Conservation (phyloP, 1,140 invertebrate species). For the Bombus picipes region DNA sequence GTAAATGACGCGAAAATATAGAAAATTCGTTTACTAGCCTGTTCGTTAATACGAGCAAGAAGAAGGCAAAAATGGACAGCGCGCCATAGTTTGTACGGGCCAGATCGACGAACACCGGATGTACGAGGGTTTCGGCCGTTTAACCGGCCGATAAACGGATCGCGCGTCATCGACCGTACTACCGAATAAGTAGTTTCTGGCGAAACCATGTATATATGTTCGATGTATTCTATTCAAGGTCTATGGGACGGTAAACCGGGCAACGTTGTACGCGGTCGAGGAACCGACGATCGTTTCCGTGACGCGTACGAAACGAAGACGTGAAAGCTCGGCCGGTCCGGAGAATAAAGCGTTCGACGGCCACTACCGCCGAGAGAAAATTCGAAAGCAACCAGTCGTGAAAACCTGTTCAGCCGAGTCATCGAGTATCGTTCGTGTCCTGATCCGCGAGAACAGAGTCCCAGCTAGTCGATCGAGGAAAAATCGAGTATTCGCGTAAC, state of each 20-base stretch:
- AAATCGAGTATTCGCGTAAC: slow-evolving; percentile 9
- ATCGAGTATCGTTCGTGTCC: slow-evolving; percentile 41
- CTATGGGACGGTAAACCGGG: slow-evolving; percentile 9
- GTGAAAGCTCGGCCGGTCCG: slow-evolving; percentile 54
- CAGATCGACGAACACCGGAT: not conserved
- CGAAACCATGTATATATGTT: slow-evolving; percentile 32
- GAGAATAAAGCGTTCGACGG: slow-evolving; percentile 39
- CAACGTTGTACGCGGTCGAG: not conserved
- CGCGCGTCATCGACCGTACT: slow-evolving; percentile 44
- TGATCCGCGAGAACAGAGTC: slow-evolving; percentile 43
- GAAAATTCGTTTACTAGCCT: not conserved
- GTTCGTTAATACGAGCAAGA: not conserved
- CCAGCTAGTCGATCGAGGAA: not conserved
- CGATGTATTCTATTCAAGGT: slow-evolving; percentile 44
- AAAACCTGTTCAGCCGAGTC: slow-evolving; percentile 62
- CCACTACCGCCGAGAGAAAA: slow-evolving; percentile 57
- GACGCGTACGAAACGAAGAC: slow-evolving; percentile 30
- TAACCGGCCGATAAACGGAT: no score
- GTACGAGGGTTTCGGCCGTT: slow-evolving; percentile 11
- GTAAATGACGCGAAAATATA: no score
- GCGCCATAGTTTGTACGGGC: no score
- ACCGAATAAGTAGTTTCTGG: not conserved
- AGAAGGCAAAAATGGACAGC: not conserved
- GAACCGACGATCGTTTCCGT: slow-evolving; percentile 7
- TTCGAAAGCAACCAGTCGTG: slow-evolving; percentile 64